Conservation (phyloP, 2,888 invertebrate species). For the Hirtodrosophila duncani region DNA sequence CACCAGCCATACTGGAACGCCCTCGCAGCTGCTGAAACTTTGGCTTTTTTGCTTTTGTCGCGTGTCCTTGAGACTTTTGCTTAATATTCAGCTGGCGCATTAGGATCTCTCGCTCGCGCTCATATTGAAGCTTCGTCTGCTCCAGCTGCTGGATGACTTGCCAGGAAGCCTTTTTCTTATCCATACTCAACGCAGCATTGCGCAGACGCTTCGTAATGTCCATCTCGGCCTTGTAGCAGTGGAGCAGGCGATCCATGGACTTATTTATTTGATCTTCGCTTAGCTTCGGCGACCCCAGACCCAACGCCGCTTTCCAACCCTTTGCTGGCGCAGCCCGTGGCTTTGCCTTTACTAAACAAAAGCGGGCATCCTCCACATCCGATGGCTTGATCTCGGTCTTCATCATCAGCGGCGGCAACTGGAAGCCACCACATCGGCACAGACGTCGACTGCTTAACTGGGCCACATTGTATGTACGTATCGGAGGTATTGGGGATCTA, state of each 20-base stretch:
- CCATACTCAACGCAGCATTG: not conserved
- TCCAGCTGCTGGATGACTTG: constrained; percentile 9
- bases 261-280: constrained; percentile 20
- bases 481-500: not conserved
- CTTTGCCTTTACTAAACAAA: constrained; percentile 10
- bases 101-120: constrained; percentile 12
- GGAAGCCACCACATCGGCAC: not conserved
- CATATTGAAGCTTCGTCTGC: constrained; percentile 4
- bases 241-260: constrained; percentile 16
- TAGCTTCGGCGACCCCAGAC: too few relatives aligned
- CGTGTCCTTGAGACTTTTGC: not conserved
- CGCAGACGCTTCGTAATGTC: constrained; percentile 21
- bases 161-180: not conserved
- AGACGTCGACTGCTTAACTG: constrained; percentile 9
- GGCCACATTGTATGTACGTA: not conserved
- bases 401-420: constrained; percentile 1
- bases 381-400: constrained; percentile 3
- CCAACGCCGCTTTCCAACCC: too few relatives aligned
- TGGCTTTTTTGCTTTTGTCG: too few relatives aligned
- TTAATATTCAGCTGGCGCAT: constrained; percentile 18
- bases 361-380: constrained; percentile 6
- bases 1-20: too few relatives aligned
- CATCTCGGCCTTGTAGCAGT: constrained; percentile 24
- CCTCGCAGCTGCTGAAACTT: too few relatives aligned
- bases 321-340: not conserved